A percentile compares a stretch with the other conserved stretches of the same genome.
phyloP scores from a whole-genome alignment of 1,140 invertebrate genomes.

The Brachionus rubens region DNA sequence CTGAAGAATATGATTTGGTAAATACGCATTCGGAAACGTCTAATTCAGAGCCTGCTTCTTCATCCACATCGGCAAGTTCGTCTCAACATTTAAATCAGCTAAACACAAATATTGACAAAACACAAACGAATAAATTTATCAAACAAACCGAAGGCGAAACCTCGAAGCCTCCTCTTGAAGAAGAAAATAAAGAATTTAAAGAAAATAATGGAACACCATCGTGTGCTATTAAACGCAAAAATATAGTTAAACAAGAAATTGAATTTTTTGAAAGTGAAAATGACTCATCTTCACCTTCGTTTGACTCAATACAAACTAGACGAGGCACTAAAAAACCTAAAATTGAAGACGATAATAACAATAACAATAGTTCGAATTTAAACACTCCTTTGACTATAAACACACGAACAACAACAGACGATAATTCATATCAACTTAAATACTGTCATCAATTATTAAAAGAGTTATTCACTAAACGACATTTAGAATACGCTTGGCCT shows the following conservation, averaged over 20 bases:
- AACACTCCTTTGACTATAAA: conserved; percentile 27
- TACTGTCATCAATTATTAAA: conserved; percentile 90
- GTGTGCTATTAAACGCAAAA: no score
- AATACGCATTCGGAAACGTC: background rate
- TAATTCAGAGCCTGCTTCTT: background rate
- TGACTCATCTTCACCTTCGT: no score
- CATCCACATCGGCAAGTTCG: conserved; percentile 1
- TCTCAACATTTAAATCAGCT: conserved; percentile 4
- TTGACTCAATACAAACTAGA: conserved; percentile 69
- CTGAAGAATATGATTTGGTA: conserved; percentile 14
- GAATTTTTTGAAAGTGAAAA: no score
- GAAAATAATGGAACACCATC: no score
- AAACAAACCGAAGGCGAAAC: background rate
- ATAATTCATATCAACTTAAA: conserved; percentile 69
- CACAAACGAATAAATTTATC: background rate
- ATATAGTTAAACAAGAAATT: no score
- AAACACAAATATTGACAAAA: background rate
- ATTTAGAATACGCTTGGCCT: conserved; percentile 86
- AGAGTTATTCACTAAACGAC: conserved; percentile 80
- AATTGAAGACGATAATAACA: conserved; percentile 61
- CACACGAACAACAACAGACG: background rate
- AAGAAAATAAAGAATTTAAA: no score
- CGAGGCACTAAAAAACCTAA: conserved; percentile 88
- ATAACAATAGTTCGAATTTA: background rate
- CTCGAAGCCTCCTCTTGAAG: no score